Conservation (phyloP, 2,888 invertebrate genomes). For the Leptinotarsa haldemani region DNA sequence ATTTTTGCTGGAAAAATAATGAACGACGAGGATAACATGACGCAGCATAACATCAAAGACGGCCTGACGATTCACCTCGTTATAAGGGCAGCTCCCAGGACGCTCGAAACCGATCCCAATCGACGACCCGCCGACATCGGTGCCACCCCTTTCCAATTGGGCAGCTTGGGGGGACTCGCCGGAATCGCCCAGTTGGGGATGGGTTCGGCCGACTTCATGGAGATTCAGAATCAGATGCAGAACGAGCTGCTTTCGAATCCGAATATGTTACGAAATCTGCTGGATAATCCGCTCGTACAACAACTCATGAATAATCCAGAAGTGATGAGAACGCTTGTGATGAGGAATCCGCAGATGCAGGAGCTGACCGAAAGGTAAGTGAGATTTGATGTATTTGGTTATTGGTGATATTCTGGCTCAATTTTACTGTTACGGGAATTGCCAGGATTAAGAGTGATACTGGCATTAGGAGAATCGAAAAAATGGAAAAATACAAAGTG, state of each 20-base stretch:
- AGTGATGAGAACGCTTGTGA: slow-evolving; percentile 90
- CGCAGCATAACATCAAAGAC: slow-evolving; percentile 92
- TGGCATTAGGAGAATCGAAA: too few relatives aligned
- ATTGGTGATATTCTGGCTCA: slow-evolving; percentile 9
- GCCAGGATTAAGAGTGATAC: not conserved
- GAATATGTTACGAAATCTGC: slow-evolving; percentile 88
- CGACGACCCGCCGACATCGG: slow-evolving; percentile 58
- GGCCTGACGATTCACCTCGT: slow-evolving; percentile 96
- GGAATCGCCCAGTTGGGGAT: slow-evolving; percentile 81
- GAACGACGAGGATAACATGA: slow-evolving; percentile 92
- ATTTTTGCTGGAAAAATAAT: slow-evolving; percentile 99
- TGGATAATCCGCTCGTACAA: slow-evolving; percentile 96
- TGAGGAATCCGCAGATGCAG: slow-evolving; percentile 97
- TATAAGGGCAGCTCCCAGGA: slow-evolving; percentile 82
- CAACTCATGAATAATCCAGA: slow-evolving; percentile 97
- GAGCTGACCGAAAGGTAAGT: slow-evolving; percentile 85
- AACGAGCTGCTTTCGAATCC: slow-evolving; percentile 90
- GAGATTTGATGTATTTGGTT: slow-evolving; percentile 1
- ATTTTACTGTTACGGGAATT: not conserved
- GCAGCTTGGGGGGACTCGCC: slow-evolving; percentile 75
- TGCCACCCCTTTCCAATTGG: slow-evolving; percentile 57
- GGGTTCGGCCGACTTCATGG: slow-evolving; percentile 79
- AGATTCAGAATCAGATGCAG: slow-evolving; percentile 88
- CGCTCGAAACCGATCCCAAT: slow-evolving; percentile 63
- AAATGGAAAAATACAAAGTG: too few relatives aligned